Base-by-base conservation (phyloP, 2,797 vertebrate species). In the Hydrocynus forskahlii region DNA sequence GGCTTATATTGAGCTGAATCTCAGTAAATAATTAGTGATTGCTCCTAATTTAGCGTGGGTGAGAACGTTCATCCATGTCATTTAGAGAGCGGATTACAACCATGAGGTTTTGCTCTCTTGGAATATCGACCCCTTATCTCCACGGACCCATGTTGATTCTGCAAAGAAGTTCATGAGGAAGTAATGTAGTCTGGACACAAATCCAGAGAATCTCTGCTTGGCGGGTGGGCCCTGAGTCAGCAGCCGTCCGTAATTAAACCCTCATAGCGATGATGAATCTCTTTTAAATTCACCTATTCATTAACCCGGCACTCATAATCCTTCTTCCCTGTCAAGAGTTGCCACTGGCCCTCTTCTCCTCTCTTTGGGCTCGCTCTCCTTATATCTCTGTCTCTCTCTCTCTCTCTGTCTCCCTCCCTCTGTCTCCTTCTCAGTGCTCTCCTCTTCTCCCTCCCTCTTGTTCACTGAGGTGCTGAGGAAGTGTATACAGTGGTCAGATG, bases 241-340 rank as follows among this genome's bases (percentile, higher is more conserved):
- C 48, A 64, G 48, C 38, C 57, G 2, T 73, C 38, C 68, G 29
- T 72, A 68, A 80, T 82, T 79, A 76, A 73, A 79, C 45, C 38
- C 63, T 54, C 23, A 60, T 48, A 35, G 35, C 14, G 13, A 72
- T 79, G 71, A 84, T 76, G 19, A 75, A 71, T 76, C 67, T 81
- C 38, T 72, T 72, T 79, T 67, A 74, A 63, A 82, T 63, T 77
- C 64, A 45, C 55, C 23, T 62, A 64, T 59, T 80, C 68, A 77
- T 80, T 76, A 85, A 63, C 25, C 3, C 69, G 29, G 69, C 45
- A 19, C 59, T 73, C 21, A 48, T 74, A 74, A 74, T 80, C 48
- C 48, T 23, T 75, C 50, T 12, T 55, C 21, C 59, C 40, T 43
- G 48, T 72, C 57, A 54, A 69, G 55, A 59, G 23, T 55, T 0